These are phyloP conservation scores for Notodonta ziczac DNA, from an alignment of 2,888 invertebrate species.

Conservation along the genomic window DNA sequence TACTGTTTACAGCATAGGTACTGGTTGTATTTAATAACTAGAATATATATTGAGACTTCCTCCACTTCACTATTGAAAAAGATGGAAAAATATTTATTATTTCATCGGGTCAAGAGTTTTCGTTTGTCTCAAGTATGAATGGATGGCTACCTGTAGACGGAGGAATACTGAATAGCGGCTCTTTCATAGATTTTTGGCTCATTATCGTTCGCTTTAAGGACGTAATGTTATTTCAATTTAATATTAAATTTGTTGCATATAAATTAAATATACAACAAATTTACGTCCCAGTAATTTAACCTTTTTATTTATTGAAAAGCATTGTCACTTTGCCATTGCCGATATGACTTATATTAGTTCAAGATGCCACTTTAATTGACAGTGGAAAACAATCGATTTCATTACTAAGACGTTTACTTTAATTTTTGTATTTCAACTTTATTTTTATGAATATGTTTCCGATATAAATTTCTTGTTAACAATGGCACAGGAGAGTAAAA, in stretches of 20 bases:
- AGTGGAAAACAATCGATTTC: neutral
- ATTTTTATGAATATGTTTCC: constrained; percentile 24
- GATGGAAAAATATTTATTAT: neutral
- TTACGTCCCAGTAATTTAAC: no score
- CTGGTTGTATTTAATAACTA: no score
- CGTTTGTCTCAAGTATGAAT: neutral
- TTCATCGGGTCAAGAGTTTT: neutral
- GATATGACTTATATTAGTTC: no score
- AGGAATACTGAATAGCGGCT: neutral
- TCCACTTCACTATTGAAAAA: neutral
- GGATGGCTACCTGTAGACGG: neutral
- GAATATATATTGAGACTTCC: neutral
- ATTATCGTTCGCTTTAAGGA: constrained; percentile 5
- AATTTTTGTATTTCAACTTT: constrained; percentile 9
- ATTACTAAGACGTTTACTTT: neutral
- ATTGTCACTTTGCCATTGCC: no score
- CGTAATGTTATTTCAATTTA: neutral
- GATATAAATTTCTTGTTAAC: constrained; percentile 25
- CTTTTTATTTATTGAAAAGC: no score
- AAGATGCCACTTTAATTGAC: no score
- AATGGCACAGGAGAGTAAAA: constrained; percentile 49
- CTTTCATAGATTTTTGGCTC: constrained; percentile 4
- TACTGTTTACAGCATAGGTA: no score
- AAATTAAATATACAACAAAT: no score
- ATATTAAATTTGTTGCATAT: no score